These are phyloP conservation scores for Sebastes taczanowskii DNA, from an alignment of 2,797 vertebrate genomes.

Conservation along the genomic window DNA sequence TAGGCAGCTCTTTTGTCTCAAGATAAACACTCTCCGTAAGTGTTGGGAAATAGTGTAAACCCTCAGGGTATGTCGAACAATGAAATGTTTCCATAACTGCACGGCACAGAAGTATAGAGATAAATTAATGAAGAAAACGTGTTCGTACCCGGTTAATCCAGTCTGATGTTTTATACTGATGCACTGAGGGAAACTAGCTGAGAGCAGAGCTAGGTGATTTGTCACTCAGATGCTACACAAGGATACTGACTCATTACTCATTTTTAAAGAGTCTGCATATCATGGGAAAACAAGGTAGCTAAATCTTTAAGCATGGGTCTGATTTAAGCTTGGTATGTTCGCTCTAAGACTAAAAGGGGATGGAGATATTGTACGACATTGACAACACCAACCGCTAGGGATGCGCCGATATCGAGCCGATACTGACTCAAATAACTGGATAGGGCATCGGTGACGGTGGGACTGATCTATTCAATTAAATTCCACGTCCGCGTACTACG, in stretches of 20 bases:
- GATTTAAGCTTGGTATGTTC: not conserved
- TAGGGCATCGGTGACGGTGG: not conserved
- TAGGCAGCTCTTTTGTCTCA: conserved; percentile 33
- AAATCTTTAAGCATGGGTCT: not conserved
- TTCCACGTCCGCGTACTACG: not conserved
- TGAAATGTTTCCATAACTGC: not conserved
- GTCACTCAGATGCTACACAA: not conserved
- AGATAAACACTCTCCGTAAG: conserved; percentile 20
- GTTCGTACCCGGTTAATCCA: not conserved
- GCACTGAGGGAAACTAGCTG: not conserved
- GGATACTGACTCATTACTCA: not conserved
- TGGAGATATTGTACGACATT: not conserved
- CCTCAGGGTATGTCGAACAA: not conserved
- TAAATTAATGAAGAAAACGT: not conserved
- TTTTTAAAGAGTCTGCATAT: not conserved
- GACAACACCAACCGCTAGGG: not conserved
- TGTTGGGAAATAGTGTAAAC: conserved; percentile 20
- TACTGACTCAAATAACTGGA: not conserved
- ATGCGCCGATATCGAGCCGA: not conserved
- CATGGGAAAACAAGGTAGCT: not conserved
- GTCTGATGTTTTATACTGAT: not conserved
- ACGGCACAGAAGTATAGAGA: not conserved
- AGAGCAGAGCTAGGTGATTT: not conserved
- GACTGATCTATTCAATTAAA: not conserved
- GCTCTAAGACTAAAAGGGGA: not conserved